Evolutionary conservation across 2,113 vertebrate species (phyloP), one percentile per base, ranked within the genome.

Genomic region (Smithornis capensis): DNA sequence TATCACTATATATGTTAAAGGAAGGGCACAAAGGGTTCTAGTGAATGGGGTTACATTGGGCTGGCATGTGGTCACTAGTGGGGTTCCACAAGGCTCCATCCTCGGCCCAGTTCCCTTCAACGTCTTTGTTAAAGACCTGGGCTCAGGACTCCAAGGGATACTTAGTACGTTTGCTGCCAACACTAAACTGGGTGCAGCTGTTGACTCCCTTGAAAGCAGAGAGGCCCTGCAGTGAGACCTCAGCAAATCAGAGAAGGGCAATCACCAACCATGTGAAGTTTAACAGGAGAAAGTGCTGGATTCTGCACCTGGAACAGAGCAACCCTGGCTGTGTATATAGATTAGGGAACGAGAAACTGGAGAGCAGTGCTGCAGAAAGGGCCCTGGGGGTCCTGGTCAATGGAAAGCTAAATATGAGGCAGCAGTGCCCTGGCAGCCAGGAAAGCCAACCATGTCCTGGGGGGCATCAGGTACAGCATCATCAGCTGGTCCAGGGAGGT

Each of bases 401-500:
- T 4, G 12, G 27, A 2, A 60, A 60, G 52, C 10, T 18, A 18
- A 14, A 23, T 15, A 9, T 14, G 45, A 38, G 52, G 1, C 52
- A 89, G 52, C 77, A 82, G 77, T 38, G 60, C 52, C 23, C 44
- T 52, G 69, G 62, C 60, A 82, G 38, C 52, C 69, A 53, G 68
- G 10, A 67, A 4, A 13, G 52, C 44, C 52, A 44, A 14, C 6
- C 0, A 0, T 37, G 14, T 50, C 59, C 52, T 19, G 68, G 27
- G 31, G 14, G 4, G 27, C 28, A 29, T 52, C 86, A 65, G 44
- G 50, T 31, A 6, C 21, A 81, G 60, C 52, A 74, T 11, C 7
- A 0, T 9, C 60, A 67, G 44, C 33, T 0, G 0, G 38, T 38
- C 38, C 9, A 75, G 24, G 53, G 69, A 52, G 7, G 69, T 27